A percentile compares a stretch with the other conserved stretches of the same genome.
phyloP scores from a whole-genome alignment of 2,888 invertebrate species.

The Acanthosepion lycidas region DNA sequence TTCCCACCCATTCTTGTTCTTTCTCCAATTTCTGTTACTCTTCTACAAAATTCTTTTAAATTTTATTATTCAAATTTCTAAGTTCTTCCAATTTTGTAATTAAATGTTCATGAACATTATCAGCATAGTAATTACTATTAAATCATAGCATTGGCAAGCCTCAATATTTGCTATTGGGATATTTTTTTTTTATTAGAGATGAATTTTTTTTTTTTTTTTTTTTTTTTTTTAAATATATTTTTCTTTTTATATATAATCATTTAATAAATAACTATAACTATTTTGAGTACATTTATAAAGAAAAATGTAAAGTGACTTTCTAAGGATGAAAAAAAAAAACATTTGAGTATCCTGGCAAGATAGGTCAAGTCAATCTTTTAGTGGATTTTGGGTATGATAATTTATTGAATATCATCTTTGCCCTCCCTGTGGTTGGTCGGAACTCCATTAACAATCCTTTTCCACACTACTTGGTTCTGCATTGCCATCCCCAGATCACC shows the following conservation, averaged over 20 bases:
- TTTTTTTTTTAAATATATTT: background rate
- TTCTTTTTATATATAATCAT: background rate
- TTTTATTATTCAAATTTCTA: background rate
- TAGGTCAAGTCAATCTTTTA: too few relatives aligned
- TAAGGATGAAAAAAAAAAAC: background rate
- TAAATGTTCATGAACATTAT: background rate
- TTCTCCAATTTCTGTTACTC: background rate
- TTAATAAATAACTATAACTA: background rate
- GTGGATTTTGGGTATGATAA: too few relatives aligned
- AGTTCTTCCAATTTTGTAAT: background rate
- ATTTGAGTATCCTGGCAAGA: background rate
- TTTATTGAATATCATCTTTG: too few relatives aligned
- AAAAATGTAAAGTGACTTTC: background rate
- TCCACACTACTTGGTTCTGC: too few relatives aligned
- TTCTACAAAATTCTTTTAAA: background rate
- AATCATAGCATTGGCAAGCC: background rate
- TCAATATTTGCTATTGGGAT: background rate
- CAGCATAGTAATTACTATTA: background rate
- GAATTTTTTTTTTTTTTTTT: background rate
- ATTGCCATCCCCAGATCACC: too few relatives aligned
- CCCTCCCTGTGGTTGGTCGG: too few relatives aligned
- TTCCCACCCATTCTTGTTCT: background rate
- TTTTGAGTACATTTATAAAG: background rate
- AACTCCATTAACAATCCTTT: too few relatives aligned
- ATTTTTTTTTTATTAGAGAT: background rate